A percentile compares a stretch with the other conserved stretches of the same genome.
Conservation (phyloP, 2,113 vertebrate species). For the Heterochromis multidens region DNA sequence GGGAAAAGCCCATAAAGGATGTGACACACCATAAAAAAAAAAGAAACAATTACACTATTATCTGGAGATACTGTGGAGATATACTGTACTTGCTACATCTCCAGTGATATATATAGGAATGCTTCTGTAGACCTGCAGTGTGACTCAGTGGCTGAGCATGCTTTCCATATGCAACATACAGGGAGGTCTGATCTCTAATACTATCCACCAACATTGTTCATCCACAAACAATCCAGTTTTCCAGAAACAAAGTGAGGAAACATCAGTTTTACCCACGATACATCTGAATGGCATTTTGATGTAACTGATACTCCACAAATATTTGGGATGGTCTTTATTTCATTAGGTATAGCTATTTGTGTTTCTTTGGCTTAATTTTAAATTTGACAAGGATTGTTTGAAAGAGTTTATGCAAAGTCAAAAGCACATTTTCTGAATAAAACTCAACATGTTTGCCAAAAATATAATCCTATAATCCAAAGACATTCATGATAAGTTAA, state of each 20-base stretch:
- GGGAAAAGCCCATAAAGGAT: constrained; percentile 6
- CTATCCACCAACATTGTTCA: constrained; percentile 20
- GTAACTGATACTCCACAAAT: constrained; percentile 3
- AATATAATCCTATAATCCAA: background rate
- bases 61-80: constrained; percentile 36
- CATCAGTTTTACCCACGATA: background rate
- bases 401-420: background rate
- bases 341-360: background rate
- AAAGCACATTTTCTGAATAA: background rate
- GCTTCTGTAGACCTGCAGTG: constrained; percentile 25
- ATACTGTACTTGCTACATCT: constrained; percentile 30
- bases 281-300: constrained; percentile 12
- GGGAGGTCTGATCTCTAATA: constrained; percentile 24
- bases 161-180: constrained; percentile 25
- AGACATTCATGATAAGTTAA: background rate
- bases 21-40: constrained; percentile 16
- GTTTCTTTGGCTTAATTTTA: background rate
- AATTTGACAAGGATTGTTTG: background rate
- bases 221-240: constrained; percentile 11
- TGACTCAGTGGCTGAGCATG: constrained; percentile 50
- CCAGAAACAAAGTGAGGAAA: constrained; percentile 13
- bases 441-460: background rate
- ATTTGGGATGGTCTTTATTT: constrained; percentile 15
- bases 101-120: constrained; percentile 5
- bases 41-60: constrained; percentile 42